Evolutionary conservation across 2,113 vertebrate genomes (phyloP), one percentile per base, ranked within the genome.

Genomic region (Spea multiplicata): DNA sequence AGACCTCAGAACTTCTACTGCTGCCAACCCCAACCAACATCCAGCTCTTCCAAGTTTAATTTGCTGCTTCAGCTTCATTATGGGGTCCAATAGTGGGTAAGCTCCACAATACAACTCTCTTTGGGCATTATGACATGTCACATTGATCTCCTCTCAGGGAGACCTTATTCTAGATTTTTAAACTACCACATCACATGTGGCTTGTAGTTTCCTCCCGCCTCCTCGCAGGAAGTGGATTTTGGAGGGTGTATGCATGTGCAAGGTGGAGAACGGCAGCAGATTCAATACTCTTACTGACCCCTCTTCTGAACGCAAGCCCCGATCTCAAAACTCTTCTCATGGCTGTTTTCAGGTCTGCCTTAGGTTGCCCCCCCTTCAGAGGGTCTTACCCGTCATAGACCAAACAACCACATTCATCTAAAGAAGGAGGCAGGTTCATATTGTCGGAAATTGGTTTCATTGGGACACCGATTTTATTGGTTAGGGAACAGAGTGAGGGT

Each of bases 381-480:
- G 94, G 94, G 95, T 94, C 94, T 95, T 96, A 97, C 94, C 95
- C 94, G 94, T 96, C 95, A 94, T 90, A 83, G 94, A 93, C 94
- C 93, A 96, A 88, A 94, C 94, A 95, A 93, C 94, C 94, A 91
- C 95, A 17, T 30, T 65, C 44, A 5, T 7, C 44, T 82, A 49
- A 12, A n/a, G 70, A 14, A 5, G 71, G 71, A 6, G 44, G 61
- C 17, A 46, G 6, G 52, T 45, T 50, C 8, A 47, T 44, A 47
- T 44, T 57, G 14, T 10, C 49, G 47, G 45, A 66, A 52, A 53
- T 71, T 71, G 57, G 16, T 8, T 52, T 46, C 67, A 52, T 8
- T 44, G 30, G 44, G 48, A 12, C 45, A 59, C 13, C 52, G 59
- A 66, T 61, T 44, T 7, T 66, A 13, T 14, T 62, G 59, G 59